Percentiles rank a stretch among this genome's conserved stretches.
Evolutionary conservation across 1,140 invertebrate genomes (phyloP).

Genomic region (Drosophila miranda): DNA sequence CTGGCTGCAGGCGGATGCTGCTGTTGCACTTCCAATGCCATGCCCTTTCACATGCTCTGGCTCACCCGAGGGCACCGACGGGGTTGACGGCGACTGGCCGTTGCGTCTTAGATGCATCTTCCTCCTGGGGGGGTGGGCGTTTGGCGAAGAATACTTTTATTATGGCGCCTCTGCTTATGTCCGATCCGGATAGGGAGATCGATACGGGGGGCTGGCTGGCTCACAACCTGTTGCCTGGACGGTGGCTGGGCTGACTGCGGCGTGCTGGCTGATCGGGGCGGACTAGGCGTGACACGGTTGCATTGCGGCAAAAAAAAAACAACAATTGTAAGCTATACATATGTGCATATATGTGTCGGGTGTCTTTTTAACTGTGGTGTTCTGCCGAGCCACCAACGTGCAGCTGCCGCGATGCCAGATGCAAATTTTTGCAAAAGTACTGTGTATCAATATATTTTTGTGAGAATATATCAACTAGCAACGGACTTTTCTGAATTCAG

Average conservation of each 20-base stretch:
- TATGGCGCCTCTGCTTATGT: background rate
- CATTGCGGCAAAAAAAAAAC: conserved; percentile 24
- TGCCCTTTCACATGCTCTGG: background rate
- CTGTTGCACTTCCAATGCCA: background rate
- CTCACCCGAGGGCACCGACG: no score
- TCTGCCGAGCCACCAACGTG: no score
- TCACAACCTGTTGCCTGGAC: conserved; percentile 51
- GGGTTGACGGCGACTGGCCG: background rate
- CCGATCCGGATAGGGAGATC: no score
- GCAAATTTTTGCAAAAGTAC: no score
- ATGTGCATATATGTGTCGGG: conserved; percentile 11
- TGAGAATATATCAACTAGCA: no score
- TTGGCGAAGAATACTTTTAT: conserved; percentile 1
- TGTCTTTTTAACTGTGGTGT: conserved; percentile 5
- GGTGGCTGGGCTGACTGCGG: conserved; percentile 14
- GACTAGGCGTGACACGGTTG: conserved; percentile 27
- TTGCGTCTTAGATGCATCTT: conserved; percentile 3
- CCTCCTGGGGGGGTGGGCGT: background rate
- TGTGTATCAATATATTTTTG: no score
- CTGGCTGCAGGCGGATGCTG: background rate
- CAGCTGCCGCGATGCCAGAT: no score
- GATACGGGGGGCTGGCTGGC: background rate
- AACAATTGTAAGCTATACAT: conserved; percentile 14
- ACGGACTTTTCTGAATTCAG: no score
- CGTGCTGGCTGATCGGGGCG: conserved; percentile 9